A percentile compares a stretch with the other conserved stretches of the same genome.
Evolutionary conservation across 2,888 invertebrate genomes (phyloP).

Genomic region (Octonoba sinensis): DNA sequence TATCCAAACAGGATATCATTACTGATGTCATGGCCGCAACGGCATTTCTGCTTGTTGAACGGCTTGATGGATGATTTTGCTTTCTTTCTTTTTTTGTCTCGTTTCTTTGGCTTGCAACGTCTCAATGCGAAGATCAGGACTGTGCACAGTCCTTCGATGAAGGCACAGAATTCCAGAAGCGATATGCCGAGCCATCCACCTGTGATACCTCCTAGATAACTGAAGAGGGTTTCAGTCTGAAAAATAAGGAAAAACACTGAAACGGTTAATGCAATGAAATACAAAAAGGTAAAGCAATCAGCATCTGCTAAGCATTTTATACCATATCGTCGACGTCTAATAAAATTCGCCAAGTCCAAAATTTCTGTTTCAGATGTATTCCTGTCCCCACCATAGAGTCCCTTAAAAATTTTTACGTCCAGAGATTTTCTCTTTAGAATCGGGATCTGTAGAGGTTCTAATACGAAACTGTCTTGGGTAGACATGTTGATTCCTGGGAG

Average conservation of each 20-base stretch:
- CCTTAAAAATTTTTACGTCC: too few species aligned
- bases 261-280: too few species aligned
- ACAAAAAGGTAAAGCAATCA: too few species aligned
- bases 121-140: slow-evolving; percentile 23
- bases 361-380: too few species aligned
- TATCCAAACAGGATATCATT: slow-evolving; percentile 9
- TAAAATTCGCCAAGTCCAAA: too few species aligned
- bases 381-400: too few species aligned
- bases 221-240: slow-evolving; percentile 50
- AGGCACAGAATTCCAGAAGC: slow-evolving; percentile 52
- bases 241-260: not conserved
- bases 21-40: not conserved
- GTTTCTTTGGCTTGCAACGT: not conserved
- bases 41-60: not conserved
- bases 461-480: too few species aligned
- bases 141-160: slow-evolving; percentile 29
- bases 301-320: too few species aligned
- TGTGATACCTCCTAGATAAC: slow-evolving; percentile 53
- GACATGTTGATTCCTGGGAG: too few species aligned
- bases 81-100: not conserved
- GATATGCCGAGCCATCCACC: slow-evolving; percentile 59
- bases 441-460: too few species aligned
- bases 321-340: too few species aligned
- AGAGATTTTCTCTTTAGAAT: too few species aligned
- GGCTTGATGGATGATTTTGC: not conserved